Conservation (phyloP, 2,888 invertebrate genomes). For the Argyresthia albistria region DNA sequence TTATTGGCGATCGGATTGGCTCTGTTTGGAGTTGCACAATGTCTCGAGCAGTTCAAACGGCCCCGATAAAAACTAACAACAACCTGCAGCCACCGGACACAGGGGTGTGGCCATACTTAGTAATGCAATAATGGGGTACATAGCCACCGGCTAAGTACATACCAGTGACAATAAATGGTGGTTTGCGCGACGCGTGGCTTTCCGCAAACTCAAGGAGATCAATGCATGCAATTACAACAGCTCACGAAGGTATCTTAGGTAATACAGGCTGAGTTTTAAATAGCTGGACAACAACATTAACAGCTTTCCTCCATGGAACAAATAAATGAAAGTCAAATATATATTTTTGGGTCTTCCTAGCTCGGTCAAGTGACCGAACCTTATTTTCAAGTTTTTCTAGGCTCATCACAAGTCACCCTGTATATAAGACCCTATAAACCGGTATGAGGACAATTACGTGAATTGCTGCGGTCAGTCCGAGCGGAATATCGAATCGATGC, state of each 20-base stretch:
- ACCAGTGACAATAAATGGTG: not conserved
- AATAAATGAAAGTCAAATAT: too few relatives aligned
- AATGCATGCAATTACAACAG: conserved; percentile 42
- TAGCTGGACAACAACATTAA: too few relatives aligned
- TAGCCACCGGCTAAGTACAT: not conserved
- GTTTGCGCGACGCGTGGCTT: conserved; percentile 27
- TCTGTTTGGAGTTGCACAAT: conserved; percentile 9
- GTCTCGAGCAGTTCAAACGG: not conserved
- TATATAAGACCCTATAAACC: not conserved
- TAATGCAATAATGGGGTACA: not conserved
- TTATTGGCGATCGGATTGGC: conserved; percentile 11
- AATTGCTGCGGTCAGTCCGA: too few relatives aligned
- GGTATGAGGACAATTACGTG: too few relatives aligned
- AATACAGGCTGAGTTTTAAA: too few relatives aligned
- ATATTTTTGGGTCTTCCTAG: too few relatives aligned
- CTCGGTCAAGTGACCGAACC: too few relatives aligned
- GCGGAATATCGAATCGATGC: too few relatives aligned
- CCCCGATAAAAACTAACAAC: conserved; percentile 1
- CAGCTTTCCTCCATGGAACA: too few relatives aligned
- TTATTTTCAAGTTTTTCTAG: too few relatives aligned
- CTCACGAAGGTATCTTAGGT: not conserved
- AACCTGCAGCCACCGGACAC: conserved; percentile 22
- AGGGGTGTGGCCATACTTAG: conserved; percentile 26
- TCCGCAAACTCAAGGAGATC: conserved; percentile 61
- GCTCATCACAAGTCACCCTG: not conserved